phyloP scores from a whole-genome alignment of 2,113 vertebrate species.

The Telmatochromis bifrenatus region DNA sequence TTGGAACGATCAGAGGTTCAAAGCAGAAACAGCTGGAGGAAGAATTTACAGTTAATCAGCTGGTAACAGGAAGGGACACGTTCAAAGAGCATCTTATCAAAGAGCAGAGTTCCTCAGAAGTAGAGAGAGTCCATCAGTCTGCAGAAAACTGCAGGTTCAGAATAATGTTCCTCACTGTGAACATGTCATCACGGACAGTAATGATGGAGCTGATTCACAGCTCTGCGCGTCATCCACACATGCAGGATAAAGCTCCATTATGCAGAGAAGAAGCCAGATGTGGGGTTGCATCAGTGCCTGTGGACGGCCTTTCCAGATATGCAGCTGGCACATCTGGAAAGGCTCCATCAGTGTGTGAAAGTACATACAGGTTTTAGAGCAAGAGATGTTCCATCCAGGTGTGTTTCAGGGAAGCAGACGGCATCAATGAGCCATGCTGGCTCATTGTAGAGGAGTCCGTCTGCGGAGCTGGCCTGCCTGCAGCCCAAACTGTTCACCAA shows the following conservation, averaged over 20 bases:
- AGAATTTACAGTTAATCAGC: background rate
- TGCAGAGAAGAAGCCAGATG: background rate
- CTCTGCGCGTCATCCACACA: background rate
- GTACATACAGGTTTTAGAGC: background rate
- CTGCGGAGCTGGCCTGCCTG: background rate
- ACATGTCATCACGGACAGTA: background rate
- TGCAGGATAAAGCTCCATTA: background rate
- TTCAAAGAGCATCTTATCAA: background rate
- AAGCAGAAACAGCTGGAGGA: background rate
- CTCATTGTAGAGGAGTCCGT: background rate
- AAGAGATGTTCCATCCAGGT: background rate
- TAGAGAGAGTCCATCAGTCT: background rate
- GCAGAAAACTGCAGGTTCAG: background rate
- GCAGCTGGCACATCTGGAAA: background rate
- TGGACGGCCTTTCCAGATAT: background rate
- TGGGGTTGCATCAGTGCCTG: background rate
- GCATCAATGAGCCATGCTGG: background rate
- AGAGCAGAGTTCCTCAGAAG: background rate
- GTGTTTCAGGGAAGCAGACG: background rate
- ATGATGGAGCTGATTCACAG: background rate
- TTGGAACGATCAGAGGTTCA: background rate
- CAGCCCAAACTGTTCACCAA: background rate
- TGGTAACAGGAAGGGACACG: background rate
- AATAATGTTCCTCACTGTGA: background rate
- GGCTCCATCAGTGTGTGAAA: background rate